Percentiles rank a stretch among this genome's conserved stretches.
These are phyloP conservation scores for Mactromeris polynyma DNA, from an alignment of 2,888 invertebrate genomes.

Conservation along the genomic window DNA sequence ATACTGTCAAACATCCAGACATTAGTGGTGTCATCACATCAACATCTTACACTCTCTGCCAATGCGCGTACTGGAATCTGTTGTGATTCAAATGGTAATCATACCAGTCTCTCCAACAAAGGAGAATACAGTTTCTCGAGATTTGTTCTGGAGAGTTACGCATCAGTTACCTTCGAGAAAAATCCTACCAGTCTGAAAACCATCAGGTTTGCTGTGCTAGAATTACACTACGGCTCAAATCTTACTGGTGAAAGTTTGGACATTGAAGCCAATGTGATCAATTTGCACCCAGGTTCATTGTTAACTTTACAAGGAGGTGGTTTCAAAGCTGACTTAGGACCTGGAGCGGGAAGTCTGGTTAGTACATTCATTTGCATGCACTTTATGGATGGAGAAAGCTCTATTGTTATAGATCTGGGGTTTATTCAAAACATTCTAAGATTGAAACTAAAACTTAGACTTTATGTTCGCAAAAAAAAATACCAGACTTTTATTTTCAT, in stretches of 20 bases:
- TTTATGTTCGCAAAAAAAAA: no score
- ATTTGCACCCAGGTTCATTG: constrained; percentile 75
- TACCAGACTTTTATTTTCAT: no score
- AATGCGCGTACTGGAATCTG: constrained; percentile 74
- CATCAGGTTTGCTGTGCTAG: constrained; percentile 72
- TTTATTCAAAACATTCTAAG: no score
- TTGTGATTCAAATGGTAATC: constrained; percentile 65
- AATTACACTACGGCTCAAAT: constrained; percentile 74
- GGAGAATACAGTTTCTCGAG: constrained; percentile 78
- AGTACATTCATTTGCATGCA: neutral
- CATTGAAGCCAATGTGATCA: constrained; percentile 72
- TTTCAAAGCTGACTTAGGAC: constrained; percentile 68
- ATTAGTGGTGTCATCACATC: constrained; percentile 75
- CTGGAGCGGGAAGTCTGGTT: constrained; percentile 75
- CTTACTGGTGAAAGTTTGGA: constrained; percentile 71
- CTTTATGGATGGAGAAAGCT: no score
- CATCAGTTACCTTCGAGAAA: constrained; percentile 71
- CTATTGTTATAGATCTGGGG: no score
- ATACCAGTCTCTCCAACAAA: constrained; percentile 65
- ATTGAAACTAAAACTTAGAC: no score
- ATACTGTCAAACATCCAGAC: constrained; percentile 75
- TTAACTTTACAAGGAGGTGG: constrained; percentile 75
- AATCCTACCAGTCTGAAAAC: constrained; percentile 56
- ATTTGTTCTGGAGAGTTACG: constrained; percentile 78
- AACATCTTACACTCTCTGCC: constrained; percentile 72